phyloP scores from a whole-genome alignment of 2,888 invertebrate species.

The Tipula confusa region DNA sequence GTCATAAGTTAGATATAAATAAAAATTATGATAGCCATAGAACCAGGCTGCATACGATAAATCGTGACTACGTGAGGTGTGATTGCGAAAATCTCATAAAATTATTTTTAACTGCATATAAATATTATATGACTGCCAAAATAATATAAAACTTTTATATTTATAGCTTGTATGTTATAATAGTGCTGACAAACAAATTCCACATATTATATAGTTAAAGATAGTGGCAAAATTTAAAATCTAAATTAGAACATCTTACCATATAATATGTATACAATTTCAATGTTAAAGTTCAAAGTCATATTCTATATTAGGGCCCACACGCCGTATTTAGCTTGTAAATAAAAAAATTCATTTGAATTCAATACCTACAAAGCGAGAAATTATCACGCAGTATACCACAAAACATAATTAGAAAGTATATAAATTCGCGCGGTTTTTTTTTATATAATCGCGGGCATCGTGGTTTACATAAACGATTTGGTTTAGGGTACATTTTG shows the following conservation, averaged over 20 bases:
- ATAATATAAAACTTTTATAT: not conserved
- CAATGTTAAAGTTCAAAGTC: not conserved
- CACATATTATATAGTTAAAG: too few species aligned
- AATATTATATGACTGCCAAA: not conserved
- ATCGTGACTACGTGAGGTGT: too few species aligned
- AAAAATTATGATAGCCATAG: too few species aligned
- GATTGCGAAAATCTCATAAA: too few species aligned
- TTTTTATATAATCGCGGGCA: not conserved
- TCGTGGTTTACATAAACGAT: not conserved
- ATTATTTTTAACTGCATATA: not conserved
- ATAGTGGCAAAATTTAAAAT: too few species aligned
- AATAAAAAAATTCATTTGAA: not conserved
- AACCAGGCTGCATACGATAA: too few species aligned
- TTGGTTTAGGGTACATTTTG: not conserved
- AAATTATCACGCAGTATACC: not conserved
- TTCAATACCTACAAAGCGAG: not conserved
- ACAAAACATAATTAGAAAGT: conserved; percentile 6
- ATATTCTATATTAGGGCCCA: not conserved
- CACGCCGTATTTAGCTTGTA: not conserved
- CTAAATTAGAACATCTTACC: not conserved
- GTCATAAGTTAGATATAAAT: too few species aligned
- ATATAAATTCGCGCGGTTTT: not conserved
- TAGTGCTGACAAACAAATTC: not conserved
- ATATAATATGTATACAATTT: not conserved
- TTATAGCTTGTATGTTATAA: not conserved